A percentile compares a stretch with the other conserved stretches of the same genome.
Conservation (phyloP, 2,797 vertebrate genomes). For the Eupleurogrammus muticus region DNA sequence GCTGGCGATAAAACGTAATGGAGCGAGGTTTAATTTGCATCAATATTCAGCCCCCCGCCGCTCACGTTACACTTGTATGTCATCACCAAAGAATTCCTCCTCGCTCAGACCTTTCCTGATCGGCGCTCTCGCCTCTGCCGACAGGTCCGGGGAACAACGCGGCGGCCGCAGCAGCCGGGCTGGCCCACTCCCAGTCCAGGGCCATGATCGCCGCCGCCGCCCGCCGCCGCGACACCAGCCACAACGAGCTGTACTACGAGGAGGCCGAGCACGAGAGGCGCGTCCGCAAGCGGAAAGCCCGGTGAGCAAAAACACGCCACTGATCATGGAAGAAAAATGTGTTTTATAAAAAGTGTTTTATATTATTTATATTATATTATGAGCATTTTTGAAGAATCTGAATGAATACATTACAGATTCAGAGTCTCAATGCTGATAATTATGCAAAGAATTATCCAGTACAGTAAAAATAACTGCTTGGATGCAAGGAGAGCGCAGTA, state of each 20-base stretch:
- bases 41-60: constrained; percentile 15
- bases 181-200: constrained; percentile 88
- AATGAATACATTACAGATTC: too few relatives aligned
- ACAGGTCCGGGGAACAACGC: constrained; percentile 88
- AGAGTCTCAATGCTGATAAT: too few relatives aligned
- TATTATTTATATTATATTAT: too few relatives aligned
- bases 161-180: constrained; percentile 67
- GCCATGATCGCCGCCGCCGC: constrained; percentile 93
- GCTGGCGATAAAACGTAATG: constrained; percentile 42
- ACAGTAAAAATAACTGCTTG: too few relatives aligned
- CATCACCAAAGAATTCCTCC: constrained; percentile 25
- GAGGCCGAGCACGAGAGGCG: constrained; percentile 94
- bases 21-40: constrained; percentile 26
- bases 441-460: too few relatives aligned
- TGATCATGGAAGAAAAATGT: too few relatives aligned
- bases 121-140: background rate
- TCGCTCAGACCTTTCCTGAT: background rate
- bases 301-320: constrained; percentile 79
- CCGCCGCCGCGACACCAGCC: constrained; percentile 90
- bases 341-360: too few relatives aligned
- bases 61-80: constrained; percentile 44
- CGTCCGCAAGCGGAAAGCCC: constrained; percentile 90
- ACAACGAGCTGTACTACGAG: constrained; percentile 97
- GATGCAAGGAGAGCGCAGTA: too few relatives aligned
- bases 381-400: too few relatives aligned